Evolutionary conservation across 30 jellyfish, hydroid and myxozoan genomes (phyloP).

Genomic region (Cassiopea andromeda): DNA sequence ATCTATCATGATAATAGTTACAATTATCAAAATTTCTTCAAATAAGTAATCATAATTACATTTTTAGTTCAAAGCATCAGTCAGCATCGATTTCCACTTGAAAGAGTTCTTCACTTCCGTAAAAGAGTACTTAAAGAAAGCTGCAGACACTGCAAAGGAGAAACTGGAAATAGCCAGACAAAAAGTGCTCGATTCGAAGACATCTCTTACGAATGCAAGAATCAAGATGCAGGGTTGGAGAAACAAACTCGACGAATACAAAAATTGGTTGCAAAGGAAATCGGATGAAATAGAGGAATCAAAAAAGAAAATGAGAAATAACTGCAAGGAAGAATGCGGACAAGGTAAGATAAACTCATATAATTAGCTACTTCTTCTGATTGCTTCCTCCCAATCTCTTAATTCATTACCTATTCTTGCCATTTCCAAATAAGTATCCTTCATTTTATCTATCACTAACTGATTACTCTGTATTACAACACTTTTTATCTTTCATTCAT

Average conservation of each 20-base stretch:
- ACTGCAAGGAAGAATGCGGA: slow-evolving; percentile 72
- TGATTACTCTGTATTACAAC: too few species aligned
- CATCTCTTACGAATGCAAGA: slow-evolving; percentile 39
- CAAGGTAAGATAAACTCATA: slow-evolving; percentile 22
- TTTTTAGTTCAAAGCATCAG: slow-evolving; percentile 38
- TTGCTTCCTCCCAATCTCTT: too few species aligned
- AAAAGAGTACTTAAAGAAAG: slow-evolving; percentile 29
- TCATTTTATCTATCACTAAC: too few species aligned
- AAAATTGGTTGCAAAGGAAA: slow-evolving; percentile 25
- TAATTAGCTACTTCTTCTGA: too few species aligned
- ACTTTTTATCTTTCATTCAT: too few species aligned
- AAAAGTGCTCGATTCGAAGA: slow-evolving; percentile 32
- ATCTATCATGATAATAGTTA: not conserved
- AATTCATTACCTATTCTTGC: too few species aligned
- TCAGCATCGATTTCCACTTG: slow-evolving; percentile 36
- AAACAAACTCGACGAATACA: slow-evolving; percentile 13
- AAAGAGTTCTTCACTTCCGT: slow-evolving; percentile 30
- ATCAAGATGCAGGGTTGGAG: slow-evolving; percentile 72
- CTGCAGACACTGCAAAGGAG: slow-evolving; percentile 48
- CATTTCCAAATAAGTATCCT: too few species aligned
- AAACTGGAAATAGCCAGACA: slow-evolving; percentile 22
- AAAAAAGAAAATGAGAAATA: slow-evolving; percentile 23
- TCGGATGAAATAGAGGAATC: slow-evolving; percentile 58
- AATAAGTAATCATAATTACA: not conserved
- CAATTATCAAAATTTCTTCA: not conserved